Conservation (phyloP, 2,113 vertebrate species). For the Aviceda subcristata region DNA sequence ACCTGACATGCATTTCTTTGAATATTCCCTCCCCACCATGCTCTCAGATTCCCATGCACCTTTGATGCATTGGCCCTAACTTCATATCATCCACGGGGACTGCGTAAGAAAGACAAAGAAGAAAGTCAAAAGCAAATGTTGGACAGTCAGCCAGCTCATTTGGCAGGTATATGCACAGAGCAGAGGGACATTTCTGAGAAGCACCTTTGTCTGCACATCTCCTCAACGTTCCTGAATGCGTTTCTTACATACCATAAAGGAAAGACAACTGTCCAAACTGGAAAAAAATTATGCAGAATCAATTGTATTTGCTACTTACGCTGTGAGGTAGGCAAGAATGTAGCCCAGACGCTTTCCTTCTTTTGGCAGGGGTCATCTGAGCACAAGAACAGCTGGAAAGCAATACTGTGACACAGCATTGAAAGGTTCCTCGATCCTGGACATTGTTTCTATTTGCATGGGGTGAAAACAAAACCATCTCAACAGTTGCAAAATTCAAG, state of each 20-base stretch:
- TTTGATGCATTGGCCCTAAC: neutral
- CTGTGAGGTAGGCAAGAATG: neutral
- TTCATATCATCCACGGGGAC: neutral
- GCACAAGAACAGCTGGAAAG: neutral
- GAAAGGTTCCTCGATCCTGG: neutral
- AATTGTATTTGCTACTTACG: neutral
- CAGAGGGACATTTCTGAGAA: neutral
- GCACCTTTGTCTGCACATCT: neutral
- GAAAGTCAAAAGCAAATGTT: neutral
- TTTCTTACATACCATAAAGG: neutral
- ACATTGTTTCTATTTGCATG: neutral
- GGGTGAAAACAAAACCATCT: neutral
- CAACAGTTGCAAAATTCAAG: neutral
- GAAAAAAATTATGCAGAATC: neutral
- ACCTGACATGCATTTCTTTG: neutral
- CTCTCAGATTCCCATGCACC: neutral
- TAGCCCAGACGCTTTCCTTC: neutral
- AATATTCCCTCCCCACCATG: neutral
- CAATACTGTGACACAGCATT: neutral
- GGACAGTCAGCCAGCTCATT: neutral
- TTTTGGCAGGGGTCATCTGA: neutral
- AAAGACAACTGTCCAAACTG: neutral
- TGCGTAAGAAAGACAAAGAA: neutral
- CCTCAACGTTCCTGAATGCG: neutral
- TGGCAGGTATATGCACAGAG: neutral